Percentiles rank a stretch among this genome's conserved stretches.
Conservation (phyloP, 2,888 invertebrate genomes). For the Linyphia triangularis region DNA sequence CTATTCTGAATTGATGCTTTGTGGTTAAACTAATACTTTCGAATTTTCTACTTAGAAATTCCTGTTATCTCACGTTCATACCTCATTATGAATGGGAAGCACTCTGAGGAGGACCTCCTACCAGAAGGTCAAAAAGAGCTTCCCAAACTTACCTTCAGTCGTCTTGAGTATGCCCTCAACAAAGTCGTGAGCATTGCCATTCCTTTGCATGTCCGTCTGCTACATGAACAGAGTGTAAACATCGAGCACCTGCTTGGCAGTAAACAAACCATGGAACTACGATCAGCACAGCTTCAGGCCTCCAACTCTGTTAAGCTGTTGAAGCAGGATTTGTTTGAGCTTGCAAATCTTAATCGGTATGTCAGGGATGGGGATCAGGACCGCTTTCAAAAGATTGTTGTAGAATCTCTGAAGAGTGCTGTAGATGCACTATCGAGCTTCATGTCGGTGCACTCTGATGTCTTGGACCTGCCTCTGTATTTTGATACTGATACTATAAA, state of each 20-base stretch:
- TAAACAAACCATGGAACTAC: not conserved
- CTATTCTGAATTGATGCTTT: too few relatives aligned
- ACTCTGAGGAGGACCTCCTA: too few relatives aligned
- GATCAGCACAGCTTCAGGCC: constrained; percentile 62
- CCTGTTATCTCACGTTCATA: too few relatives aligned
- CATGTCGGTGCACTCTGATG: constrained; percentile 43
- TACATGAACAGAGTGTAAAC: constrained; percentile 39
- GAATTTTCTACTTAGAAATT: too few relatives aligned
- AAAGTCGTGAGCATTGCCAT: constrained; percentile 51
- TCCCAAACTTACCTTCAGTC: constrained; percentile 54
- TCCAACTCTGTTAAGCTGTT: constrained; percentile 54
- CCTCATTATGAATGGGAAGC: too few relatives aligned
- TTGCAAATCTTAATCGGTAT: constrained; percentile 49
- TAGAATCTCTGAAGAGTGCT: constrained; percentile 20
- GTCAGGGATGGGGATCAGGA: constrained; percentile 43
- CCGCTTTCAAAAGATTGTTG: constrained; percentile 24
- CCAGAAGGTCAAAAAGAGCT: too few relatives aligned
- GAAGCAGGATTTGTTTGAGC: constrained; percentile 59
- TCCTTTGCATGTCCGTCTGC: constrained; percentile 47
- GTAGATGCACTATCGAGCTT: constrained; percentile 50
- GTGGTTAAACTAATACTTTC: too few relatives aligned
- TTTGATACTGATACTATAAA: not conserved
- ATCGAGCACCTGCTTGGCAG: constrained; percentile 24
- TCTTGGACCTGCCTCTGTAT: constrained; percentile 37
- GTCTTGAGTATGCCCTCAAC: constrained; percentile 23